A percentile compares a stretch with the other conserved stretches of the same genome.
Evolutionary conservation across 2,888 invertebrate species (phyloP).

Genomic region (Bhutanitis thaidina): DNA sequence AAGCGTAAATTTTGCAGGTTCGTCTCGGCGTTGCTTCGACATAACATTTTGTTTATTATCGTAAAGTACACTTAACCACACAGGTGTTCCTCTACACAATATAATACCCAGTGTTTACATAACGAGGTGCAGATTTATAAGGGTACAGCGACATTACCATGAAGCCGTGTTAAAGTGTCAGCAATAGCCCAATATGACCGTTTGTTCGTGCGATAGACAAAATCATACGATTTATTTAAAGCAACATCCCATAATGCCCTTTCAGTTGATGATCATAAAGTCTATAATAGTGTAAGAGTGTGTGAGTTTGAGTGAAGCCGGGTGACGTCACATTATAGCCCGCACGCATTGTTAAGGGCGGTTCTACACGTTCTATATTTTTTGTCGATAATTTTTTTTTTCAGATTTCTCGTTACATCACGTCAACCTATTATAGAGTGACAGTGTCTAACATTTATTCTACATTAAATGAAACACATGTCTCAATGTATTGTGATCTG

Average conservation of each 20-base stretch:
- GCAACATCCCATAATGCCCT: constrained; percentile 1
- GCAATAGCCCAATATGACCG: constrained; percentile 20
- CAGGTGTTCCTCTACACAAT: neutral
- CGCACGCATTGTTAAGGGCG: constrained; percentile 43
- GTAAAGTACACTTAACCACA: neutral
- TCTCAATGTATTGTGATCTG: too few relatives aligned
- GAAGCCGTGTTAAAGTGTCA: constrained; percentile 19
- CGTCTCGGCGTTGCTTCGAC: too few relatives aligned
- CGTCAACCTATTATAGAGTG: neutral
- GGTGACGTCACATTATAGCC: constrained; percentile 21
- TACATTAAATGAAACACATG: neutral
- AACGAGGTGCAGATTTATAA: constrained; percentile 19
- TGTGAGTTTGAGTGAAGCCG: constrained; percentile 7
- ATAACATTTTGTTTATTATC: neutral
- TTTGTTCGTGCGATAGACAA: constrained; percentile 21
- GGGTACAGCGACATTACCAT: constrained; percentile 14
- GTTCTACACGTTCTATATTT: constrained; percentile 28
- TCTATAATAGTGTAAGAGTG: neutral
- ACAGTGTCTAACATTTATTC: neutral
- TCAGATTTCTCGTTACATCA: neutral
- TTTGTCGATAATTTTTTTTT: constrained; percentile 10
- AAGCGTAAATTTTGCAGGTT: too few relatives aligned
- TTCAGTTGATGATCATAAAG: neutral
- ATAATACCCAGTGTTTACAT: constrained; percentile 16
- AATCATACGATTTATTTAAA: constrained; percentile 13